Evolutionary conservation across 2,113 vertebrate genomes (phyloP), one percentile per base, ranked within the genome.

Genomic region (Maccullochella peelii): DNA sequence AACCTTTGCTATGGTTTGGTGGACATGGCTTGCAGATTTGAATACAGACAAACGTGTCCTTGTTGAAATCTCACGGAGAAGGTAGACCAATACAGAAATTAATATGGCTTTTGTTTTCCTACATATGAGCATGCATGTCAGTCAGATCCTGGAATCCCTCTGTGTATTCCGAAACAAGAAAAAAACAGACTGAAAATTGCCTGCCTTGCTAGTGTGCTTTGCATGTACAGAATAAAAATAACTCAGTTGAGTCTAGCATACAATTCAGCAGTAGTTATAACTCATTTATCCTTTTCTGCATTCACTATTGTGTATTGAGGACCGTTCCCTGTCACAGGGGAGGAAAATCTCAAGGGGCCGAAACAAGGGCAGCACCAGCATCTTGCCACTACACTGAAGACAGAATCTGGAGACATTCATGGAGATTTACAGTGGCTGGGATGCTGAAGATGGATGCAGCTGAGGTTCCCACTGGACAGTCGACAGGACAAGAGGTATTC

Each of bases 401-500:
- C 40, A 55, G 80, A 86, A 80, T 84, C 50, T 42, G 38, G 73
- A 81, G 80, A 89, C 78, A 87, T 83, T 91, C 88, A 77, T 75
- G 40, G 66, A 84, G 89, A 90, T 92, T 86, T 91, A 92, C 89
- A 84, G 79, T 10, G 77, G 69, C 74, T 23, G 62, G 49, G 72
- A 70, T 38, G 65, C 80, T 49, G 62, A 88, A 94, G 87, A 94
- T 87, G 88, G 86, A 94, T 92, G 87, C 62, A 9, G 79, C 73
- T 4, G 71, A 54, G 67, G 49, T 78, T 88, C 91, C 93, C 83
- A 33, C 62, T 20, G 89, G 92, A 94, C 92, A 89, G 85, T 86
- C 76, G 77, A 91, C 85, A 73, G 90, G 88, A 89, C 83, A 91
- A 91, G 88, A 93, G 84, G 82, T 91, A 90, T 94, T 94, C 61